A percentile compares a stretch with the other conserved stretches of the same genome.
Evolutionary conservation across 2,797 vertebrate genomes (phyloP).

Genomic region (Liparis tanakae): DNA sequence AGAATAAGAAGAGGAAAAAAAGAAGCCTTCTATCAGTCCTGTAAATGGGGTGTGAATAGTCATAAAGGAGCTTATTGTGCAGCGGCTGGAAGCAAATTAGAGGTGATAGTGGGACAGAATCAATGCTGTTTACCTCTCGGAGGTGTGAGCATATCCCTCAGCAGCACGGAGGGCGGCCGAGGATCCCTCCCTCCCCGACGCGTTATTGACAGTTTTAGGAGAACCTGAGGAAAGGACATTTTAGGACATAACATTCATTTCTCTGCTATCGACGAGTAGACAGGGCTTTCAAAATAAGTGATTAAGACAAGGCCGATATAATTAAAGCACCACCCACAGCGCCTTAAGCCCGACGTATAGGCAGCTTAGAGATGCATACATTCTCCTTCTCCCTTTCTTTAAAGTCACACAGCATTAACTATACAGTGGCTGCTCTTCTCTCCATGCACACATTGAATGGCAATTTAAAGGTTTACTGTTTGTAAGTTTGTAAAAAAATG

Average conservation of each 20-base stretch:
- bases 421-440: neutral
- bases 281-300: conserved; percentile 76
- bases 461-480: neutral
- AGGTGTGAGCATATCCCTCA: conserved; percentile 90
- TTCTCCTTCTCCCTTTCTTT: conserved; percentile 33
- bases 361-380: conserved; percentile 43
- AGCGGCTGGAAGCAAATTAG: conserved; percentile 83
- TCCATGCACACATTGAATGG: neutral
- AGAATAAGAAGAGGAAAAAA: conserved; percentile 30
- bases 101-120: conserved; percentile 86
- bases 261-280: conserved; percentile 72
- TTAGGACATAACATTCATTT: conserved; percentile 81
- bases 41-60: conserved; percentile 87
- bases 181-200: conserved; percentile 75
- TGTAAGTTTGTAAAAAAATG: neutral
- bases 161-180: conserved; percentile 75
- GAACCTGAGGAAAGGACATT: conserved; percentile 84
- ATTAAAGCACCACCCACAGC: conserved; percentile 64
- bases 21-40: conserved; percentile 71
- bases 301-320: conserved; percentile 71
- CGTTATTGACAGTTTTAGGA: conserved; percentile 83
- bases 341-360: conserved; percentile 50
- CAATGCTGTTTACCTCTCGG: conserved; percentile 88
- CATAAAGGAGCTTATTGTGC: conserved; percentile 81
- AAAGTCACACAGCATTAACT: conserved; percentile 5